Conservation (phyloP, 2,797 vertebrate genomes). For the Nyctalus aviator region DNA sequence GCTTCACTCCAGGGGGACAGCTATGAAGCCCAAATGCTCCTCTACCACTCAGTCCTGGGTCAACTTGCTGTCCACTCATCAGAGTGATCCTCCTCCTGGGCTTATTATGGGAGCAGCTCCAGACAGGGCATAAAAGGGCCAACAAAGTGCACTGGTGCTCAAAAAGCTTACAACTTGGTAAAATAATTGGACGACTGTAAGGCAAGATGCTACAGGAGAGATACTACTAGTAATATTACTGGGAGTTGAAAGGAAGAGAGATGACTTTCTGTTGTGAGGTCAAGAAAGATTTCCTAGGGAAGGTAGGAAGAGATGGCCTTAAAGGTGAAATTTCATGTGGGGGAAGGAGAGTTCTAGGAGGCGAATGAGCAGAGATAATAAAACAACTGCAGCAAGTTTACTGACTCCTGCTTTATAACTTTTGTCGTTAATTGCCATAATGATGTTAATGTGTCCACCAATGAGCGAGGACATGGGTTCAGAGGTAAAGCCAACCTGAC, state of each 20-base stretch:
- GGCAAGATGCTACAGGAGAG: background rate
- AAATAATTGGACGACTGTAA: background rate
- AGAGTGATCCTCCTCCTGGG: background rate
- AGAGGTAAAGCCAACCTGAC: background rate
- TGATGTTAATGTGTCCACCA: background rate
- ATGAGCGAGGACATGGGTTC: background rate
- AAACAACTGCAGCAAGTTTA: conserved; percentile 9
- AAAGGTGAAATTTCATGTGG: background rate
- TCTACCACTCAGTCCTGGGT: background rate
- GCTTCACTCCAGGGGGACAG: background rate
- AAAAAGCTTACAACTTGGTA: background rate
- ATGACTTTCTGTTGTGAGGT: background rate
- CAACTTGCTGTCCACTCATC: background rate
- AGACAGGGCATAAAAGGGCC: background rate
- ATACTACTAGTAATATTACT: too few species aligned
- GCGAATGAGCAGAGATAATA: background rate
- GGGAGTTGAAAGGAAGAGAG: background rate
- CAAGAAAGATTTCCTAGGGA: background rate
- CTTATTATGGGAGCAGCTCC: background rate
- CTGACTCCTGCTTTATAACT: background rate
- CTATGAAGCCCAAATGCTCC: background rate
- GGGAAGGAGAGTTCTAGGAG: conserved; percentile 37
- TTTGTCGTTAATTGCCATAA: background rate
- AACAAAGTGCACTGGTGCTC: background rate
- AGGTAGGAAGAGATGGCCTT: background rate